Conservation (phyloP, 2,113 vertebrate species). For the Kobus ellipsiprymnus region DNA sequence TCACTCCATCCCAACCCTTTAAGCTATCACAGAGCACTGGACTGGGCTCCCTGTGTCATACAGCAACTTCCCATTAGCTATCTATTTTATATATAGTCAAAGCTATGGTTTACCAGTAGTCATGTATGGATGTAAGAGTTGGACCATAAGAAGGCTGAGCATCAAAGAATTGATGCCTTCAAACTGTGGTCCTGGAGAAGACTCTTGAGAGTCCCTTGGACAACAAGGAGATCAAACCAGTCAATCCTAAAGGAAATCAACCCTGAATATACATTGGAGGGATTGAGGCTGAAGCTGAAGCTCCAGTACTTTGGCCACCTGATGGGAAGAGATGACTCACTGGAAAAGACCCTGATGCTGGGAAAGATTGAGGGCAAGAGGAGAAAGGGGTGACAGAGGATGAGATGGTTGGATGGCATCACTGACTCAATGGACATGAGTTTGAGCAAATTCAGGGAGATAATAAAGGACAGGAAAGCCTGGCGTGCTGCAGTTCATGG, state of each 20-base stretch:
- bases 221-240: not conserved
- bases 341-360: not conserved
- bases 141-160: not conserved
- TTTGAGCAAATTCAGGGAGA: not conserved
- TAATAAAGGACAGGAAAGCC: not conserved
- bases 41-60: not conserved
- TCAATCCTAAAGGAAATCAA: not conserved
- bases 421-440: not conserved
- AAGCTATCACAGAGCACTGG: not conserved
- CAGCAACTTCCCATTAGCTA: not conserved
- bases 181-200: not conserved
- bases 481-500: not conserved
- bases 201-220: not conserved
- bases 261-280: not conserved
- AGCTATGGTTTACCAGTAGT: not conserved
- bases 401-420: not conserved
- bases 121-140: not conserved
- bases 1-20: not conserved
- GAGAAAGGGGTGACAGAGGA: not conserved
- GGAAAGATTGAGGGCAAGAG: not conserved
- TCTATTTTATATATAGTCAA: not conserved
- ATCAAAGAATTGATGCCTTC: not conserved
- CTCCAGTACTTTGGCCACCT: not conserved
- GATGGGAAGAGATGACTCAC: not conserved
- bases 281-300: not conserved